A percentile compares a stretch with the other conserved stretches of the same genome.
These are phyloP conservation scores for Prietella phreatophila DNA, from an alignment of 2,113 vertebrate species.

Conservation along the genomic window DNA sequence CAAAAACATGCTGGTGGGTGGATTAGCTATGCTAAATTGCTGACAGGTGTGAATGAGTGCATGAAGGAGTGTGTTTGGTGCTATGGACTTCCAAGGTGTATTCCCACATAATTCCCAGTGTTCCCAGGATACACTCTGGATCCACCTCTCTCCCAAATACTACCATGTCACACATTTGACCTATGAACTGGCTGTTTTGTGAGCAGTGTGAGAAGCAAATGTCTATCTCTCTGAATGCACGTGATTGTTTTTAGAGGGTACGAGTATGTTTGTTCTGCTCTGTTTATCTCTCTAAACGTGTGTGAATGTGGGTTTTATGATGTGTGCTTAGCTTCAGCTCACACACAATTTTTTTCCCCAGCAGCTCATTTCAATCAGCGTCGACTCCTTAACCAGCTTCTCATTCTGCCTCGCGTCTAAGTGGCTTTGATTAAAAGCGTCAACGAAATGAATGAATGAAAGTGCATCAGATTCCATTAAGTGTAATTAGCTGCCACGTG, in stretches of 20 bases:
- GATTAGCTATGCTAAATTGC: not conserved
- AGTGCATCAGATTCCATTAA: not conserved
- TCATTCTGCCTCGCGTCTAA: not conserved
- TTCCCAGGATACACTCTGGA: not conserved
- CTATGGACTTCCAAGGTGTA: not conserved
- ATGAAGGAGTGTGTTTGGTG: not conserved
- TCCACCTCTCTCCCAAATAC: not conserved
- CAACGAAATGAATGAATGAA: not conserved
- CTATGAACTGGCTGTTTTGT: not conserved
- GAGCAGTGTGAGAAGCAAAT: not conserved
- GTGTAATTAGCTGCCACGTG: not conserved
- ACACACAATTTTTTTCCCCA: not conserved
- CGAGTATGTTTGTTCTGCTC: slow-evolving; percentile 12
- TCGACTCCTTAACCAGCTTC: not conserved
- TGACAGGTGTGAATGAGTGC: not conserved
- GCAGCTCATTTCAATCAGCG: not conserved
- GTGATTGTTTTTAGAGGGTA: not conserved
- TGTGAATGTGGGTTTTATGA: not conserved
- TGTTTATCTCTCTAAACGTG: not conserved
- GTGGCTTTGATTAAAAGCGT: not conserved
- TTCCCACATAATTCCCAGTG: not conserved
- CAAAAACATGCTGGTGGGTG: not conserved
- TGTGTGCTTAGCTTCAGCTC: not conserved
- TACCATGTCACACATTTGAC: not conserved
- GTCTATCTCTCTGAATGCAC: not conserved